phyloP scores from a whole-genome alignment of 1,140 invertebrate genomes.

The Drosophila simulans region DNA sequence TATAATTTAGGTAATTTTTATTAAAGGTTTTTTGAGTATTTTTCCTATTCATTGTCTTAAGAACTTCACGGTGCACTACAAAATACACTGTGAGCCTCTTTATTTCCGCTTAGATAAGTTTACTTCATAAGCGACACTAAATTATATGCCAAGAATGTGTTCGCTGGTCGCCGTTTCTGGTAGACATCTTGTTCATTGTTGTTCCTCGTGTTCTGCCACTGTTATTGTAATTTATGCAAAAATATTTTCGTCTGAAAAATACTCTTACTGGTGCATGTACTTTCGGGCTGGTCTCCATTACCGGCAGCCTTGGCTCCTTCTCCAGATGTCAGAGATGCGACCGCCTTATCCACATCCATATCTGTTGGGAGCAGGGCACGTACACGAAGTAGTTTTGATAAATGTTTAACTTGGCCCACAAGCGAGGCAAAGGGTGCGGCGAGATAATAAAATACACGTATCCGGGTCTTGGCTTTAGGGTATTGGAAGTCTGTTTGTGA shows the following conservation, averaged over 20 bases:
- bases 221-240: conserved; percentile 82
- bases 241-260: conserved; percentile 79
- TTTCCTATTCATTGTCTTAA: neutral
- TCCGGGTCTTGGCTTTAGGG: conserved; percentile 42
- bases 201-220: conserved; percentile 53
- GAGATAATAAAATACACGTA: conserved; percentile 74
- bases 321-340: conserved; percentile 23
- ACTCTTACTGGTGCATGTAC: conserved; percentile 39
- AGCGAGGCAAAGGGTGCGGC: conserved; percentile 5
- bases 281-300: neutral
- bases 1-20: no score
- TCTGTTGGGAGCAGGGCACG: conserved; percentile 31
- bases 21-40: no score
- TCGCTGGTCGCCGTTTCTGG: conserved; percentile 58
- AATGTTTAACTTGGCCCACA: conserved; percentile 24
- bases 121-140: conserved; percentile 83
- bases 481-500: conserved; percentile 34
- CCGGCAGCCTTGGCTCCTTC: conserved; percentile 33
- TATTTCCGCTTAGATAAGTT: conserved; percentile 83
- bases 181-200: conserved; percentile 82
- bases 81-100: conserved; percentile 46
- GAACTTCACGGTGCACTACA: neutral
- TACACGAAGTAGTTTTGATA: conserved; percentile 46
- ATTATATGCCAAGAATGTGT: conserved; percentile 78
- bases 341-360: conserved; percentile 40